Evolutionary conservation across 1,140 invertebrate genomes (phyloP), one percentile per base, ranked within the genome.

Genomic region (Drosophila repletoides): DNA sequence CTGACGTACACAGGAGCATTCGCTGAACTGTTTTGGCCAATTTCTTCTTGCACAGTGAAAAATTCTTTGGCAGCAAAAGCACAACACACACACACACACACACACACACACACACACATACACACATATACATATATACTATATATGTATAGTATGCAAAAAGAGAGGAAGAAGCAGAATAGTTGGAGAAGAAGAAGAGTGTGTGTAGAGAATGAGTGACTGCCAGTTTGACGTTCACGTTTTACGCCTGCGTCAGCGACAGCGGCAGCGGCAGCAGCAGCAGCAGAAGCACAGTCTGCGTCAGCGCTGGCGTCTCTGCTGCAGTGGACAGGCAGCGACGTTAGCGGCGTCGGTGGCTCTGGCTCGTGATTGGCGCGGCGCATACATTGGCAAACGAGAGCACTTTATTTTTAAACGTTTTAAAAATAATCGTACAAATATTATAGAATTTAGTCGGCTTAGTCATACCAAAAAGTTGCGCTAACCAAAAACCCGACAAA

Each of bases 351-450:
- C 28, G 58, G 10, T 29, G 31, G 14, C 41, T 38, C 51, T 61
- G 56, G 61, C 79, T 84, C 66, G 80, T 86, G 79, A 84, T 84
- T 84, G 79, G 79, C 79, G 80, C 80, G 79, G 79, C 79, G 80
- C 80, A 86, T 59, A 84, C 75, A 79, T 84, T 86, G 80, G 67
- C 80, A 86, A 84, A 84, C 80, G 80, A 84, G 80, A 84, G 75
- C 80, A 86, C 80, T 84, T 84, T 84, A 84, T 84, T 84, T 84
- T 86, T 84, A 84, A 84, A 84, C 59, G 75, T 75, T 84, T 84
- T 86, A 84, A 84, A 84, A 84, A 84, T 86, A n/a, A n/a, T n/a
- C n/a, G n/a, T n/a, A 84, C 61, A 63, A 80, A 72, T 60, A 80
- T 80, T 80, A 81, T 80, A 80, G 76, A 80, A 80, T 81, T 80